Base-by-base conservation (phyloP, 2,113 vertebrate species). In the Pelobates fuscus region DNA sequence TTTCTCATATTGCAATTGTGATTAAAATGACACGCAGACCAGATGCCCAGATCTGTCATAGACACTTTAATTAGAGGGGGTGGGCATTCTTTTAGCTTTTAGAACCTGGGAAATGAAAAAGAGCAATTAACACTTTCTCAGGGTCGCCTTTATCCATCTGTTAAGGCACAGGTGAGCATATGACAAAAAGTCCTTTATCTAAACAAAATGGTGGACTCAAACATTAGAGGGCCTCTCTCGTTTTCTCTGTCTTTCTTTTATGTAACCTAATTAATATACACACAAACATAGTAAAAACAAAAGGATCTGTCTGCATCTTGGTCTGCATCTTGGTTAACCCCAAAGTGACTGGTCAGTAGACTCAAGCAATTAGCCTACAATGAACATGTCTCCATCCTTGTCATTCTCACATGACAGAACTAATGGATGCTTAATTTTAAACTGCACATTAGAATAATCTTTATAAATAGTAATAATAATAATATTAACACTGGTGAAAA, bases 61-160 rank as follows among this genome's bases (percentile, higher is more conserved):
- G 82, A 81, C 69, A 79, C 83, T 81, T 88, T 88, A 88, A 90
- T 90, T 89, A 91, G 81, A 85, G 84, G 79, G 32, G 5, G 32
- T 37, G 79, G 88, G 89, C 85, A 84, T 84, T 77, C 85, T 71
- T 49, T 79, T 82, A 87, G 84, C 81, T 79, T 67, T 49, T 68
- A 63, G 60, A 67, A 78, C 81, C 15, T 14, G 61, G 43, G 46
- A 54, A 63, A 72, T 52, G 78, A 83, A 88, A 88, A 86, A 87
- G 85, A 83, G 82, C 84, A 89, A 88, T 88, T 89, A 90, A 81
- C 80, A 80, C 74, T 75, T 68, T 79, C 78, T 73, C 73, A 76
- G 75, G 79, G 59, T 76, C 61, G 65, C 67, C 66, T 75, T 77
- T 62, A 68, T 77, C 82, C 85, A 87, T 89, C 85, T 89, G 87